A percentile compares a stretch with the other conserved stretches of the same genome.
Conservation (phyloP, 2,113 vertebrate genomes). For the Copsychus sechellarum region DNA sequence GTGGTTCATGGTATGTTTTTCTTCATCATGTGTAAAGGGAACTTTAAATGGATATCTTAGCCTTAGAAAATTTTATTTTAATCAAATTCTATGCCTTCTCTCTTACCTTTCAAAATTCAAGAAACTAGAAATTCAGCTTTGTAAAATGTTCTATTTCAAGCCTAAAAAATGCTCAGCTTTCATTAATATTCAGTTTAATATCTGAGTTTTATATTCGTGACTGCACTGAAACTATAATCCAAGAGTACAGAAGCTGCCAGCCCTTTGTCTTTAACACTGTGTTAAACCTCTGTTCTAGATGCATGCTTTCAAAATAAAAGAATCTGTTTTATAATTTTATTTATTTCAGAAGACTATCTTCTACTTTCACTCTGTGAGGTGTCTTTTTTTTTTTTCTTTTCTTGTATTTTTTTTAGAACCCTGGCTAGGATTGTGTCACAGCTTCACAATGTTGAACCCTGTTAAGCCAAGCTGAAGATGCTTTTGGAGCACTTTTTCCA, state of each 20-base stretch:
- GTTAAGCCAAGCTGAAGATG: not conserved
- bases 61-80: not conserved
- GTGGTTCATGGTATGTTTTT: not conserved
- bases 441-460: not conserved
- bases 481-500: not conserved
- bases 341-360: not conserved
- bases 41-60: not conserved
- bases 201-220: not conserved
- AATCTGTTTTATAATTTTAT: not conserved
- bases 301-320: not conserved
- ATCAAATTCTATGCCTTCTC: not conserved
- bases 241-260: not conserved
- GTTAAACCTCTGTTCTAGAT: not conserved
- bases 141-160: not conserved
- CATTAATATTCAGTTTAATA: not conserved
- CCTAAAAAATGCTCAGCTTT: not conserved
- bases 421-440: not conserved
- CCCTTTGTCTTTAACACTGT: not conserved
- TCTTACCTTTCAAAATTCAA: not conserved
- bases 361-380: not conserved
- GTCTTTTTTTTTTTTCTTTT: no score
- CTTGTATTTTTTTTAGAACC: not conserved
- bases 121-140: not conserved
- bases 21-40: not conserved
- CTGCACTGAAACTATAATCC: not conserved